These are phyloP conservation scores for Disparrhopalites patrizii DNA, from an alignment of 2,888 invertebrate species.

Conservation along the genomic window DNA sequence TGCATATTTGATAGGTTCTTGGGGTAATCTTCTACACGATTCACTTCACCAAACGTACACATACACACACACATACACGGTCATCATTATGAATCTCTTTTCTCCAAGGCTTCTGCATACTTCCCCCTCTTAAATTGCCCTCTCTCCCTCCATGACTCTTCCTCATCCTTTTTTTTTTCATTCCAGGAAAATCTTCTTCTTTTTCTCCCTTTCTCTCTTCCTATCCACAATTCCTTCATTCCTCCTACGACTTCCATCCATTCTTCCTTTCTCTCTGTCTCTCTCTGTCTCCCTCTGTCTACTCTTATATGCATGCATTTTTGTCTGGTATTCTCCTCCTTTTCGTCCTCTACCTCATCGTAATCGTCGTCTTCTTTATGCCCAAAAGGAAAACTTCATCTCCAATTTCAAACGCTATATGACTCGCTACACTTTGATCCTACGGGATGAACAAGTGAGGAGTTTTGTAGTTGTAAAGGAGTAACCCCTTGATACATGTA, in stretches of 20 bases:
- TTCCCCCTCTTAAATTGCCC: conserved; percentile 16
- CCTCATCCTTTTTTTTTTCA: too few species aligned
- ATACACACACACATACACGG: too few species aligned
- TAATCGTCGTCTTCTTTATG: conserved; percentile 22
- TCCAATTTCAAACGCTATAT: conserved; percentile 43
- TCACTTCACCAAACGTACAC: conserved; percentile 35
- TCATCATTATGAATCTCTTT: conserved; percentile 37
- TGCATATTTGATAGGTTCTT: conserved; percentile 49
- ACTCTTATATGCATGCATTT: too few species aligned
- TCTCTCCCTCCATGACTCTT: conserved; percentile 6
- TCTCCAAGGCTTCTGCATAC: conserved; percentile 21
- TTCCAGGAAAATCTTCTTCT: background rate
- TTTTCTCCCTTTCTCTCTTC: background rate
- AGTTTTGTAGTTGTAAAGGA: too few species aligned
- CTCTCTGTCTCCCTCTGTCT: too few species aligned
- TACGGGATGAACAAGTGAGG: too few species aligned
- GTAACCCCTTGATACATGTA: too few species aligned
- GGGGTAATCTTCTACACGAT: conserved; percentile 47
- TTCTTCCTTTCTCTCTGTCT: too few species aligned
- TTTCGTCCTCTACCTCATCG: too few species aligned
- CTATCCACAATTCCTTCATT: too few species aligned
- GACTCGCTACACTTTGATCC: conserved; percentile 35
- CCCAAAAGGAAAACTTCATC: conserved; percentile 38
- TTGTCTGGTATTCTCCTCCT: too few species aligned
- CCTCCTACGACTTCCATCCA: too few species aligned